Evolutionary conservation across 2,113 vertebrate species (phyloP), one percentile per base, ranked within the genome.

Genomic region (Phrynosoma platyrhinos): DNA sequence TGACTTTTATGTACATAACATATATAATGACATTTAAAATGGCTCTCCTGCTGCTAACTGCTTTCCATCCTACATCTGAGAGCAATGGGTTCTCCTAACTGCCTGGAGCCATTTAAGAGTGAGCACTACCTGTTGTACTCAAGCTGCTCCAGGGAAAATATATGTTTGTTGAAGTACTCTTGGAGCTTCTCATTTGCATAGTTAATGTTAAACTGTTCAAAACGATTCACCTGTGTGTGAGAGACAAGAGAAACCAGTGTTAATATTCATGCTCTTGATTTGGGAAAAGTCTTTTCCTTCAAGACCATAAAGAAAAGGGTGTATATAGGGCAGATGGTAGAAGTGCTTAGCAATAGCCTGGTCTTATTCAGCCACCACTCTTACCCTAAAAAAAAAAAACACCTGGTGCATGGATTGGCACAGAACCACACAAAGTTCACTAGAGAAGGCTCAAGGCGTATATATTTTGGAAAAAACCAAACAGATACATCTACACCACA

Each of bases 181-280:
- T 98, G 98, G 47, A 99, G 97, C 84, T 99, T 99, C 96, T 98
- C 98, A 36, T 98, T 99, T 91, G 98, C 98, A 27, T 98, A 99
- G 94, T 99, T 99, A 93, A 99, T 98, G 93, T 97, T 99, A 93
- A 99, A 99, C 96, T 99, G 98, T 88, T 99, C 98, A 88, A 99
- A 99, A 3, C 98, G 97, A 93, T 99, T 99, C 89, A 98, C 97
- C 98, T 99, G 94, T 69, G 79, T 25, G 30, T 68, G 58, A 66
- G 62, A 66, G 58, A 86, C 55, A 90, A 68, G 88, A 92, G 77
- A 94, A 94, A 88, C 16, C 91, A 84, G 71, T 88, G 27, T 75
- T 91, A 53, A 64, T 30, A 14, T 78, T 85, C 6, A 62, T 85
- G 23, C 58, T 21, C 30, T 42, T 74, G 32, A 5, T 12, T 52